phyloP scores from a whole-genome alignment of 1,140 invertebrate genomes.

The Liolophura sinensis region DNA sequence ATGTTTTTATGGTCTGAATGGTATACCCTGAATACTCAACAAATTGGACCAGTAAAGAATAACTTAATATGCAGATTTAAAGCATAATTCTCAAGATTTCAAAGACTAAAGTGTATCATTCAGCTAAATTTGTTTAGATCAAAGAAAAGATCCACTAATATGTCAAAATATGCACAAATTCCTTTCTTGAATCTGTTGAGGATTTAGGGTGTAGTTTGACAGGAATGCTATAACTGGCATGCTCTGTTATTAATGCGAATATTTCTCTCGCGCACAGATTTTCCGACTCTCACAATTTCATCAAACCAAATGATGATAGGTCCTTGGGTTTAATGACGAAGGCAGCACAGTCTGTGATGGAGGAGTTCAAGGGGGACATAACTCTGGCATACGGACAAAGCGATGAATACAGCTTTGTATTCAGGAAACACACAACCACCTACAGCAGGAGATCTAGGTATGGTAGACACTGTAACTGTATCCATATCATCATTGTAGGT shows the following conservation, averaged over 20 bases:
- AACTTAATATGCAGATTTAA: too few relatives aligned
- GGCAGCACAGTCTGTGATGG: constrained; percentile 80
- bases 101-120: too few relatives aligned
- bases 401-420: constrained; percentile 96
- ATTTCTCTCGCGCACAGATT: constrained; percentile 62
- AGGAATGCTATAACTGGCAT: background rate
- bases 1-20: too few relatives aligned
- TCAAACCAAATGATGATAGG: constrained; percentile 88
- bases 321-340: constrained; percentile 86
- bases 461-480: background rate
- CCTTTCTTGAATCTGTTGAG: too few relatives aligned
- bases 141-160: too few relatives aligned
- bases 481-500: background rate
- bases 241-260: too few relatives aligned
- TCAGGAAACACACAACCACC: constrained; percentile 72
- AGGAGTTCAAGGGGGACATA: constrained; percentile 80
- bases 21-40: too few relatives aligned
- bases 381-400: constrained; percentile 89
- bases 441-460: constrained; percentile 76
- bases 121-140: too few relatives aligned
- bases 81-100: too few relatives aligned
- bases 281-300: constrained; percentile 81
- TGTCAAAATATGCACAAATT: too few relatives aligned
- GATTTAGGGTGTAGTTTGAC: too few relatives aligned
- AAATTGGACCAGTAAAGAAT: too few relatives aligned